These are phyloP conservation scores for Agrenia bidenticulata DNA, from an alignment of 2,888 invertebrate species.

Conservation along the genomic window DNA sequence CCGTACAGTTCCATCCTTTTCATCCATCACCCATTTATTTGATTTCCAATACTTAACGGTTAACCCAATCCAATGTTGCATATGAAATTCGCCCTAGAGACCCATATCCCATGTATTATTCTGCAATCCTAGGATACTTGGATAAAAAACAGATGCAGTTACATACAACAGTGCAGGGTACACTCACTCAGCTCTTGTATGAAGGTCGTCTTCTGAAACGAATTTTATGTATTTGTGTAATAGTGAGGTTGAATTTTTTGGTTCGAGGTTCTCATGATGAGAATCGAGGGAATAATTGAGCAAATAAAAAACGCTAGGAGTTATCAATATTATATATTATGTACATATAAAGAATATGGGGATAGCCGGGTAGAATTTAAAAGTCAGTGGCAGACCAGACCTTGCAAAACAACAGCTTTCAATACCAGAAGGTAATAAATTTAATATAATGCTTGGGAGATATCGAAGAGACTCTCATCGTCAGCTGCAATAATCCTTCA, in stretches of 20 bases:
- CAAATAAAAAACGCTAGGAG: too few relatives aligned
- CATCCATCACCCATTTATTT: slow-evolving; percentile 2
- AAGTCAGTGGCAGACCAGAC: background rate
- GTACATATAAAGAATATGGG: background rate
- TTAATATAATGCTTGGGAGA: slow-evolving; percentile 21
- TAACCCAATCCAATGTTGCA: slow-evolving; percentile 1
- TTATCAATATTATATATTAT: too few relatives aligned
- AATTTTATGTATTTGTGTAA: too few relatives aligned
- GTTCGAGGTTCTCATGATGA: too few relatives aligned
- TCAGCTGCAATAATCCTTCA: slow-evolving; percentile 24
- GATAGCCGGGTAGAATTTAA: background rate
- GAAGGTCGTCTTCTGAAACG: too few relatives aligned
- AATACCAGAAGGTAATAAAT: slow-evolving; percentile 20
- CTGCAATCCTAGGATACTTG: too few relatives aligned
- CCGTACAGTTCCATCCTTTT: background rate
- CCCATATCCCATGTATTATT: too few relatives aligned
- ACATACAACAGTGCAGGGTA: too few relatives aligned
- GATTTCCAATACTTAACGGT: slow-evolving; percentile 10
- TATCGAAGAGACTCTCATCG: slow-evolving; percentile 24
- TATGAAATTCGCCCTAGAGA: background rate
- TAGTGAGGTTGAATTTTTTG: too few relatives aligned
- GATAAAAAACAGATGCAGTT: too few relatives aligned
- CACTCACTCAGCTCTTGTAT: too few relatives aligned
- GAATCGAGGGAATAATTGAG: too few relatives aligned
- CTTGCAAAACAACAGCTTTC: slow-evolving; percentile 20